A percentile compares a stretch with the other conserved stretches of the same genome.
Evolutionary conservation across 2,113 vertebrate genomes (phyloP).

Genomic region (Oostethus manadensis): DNA sequence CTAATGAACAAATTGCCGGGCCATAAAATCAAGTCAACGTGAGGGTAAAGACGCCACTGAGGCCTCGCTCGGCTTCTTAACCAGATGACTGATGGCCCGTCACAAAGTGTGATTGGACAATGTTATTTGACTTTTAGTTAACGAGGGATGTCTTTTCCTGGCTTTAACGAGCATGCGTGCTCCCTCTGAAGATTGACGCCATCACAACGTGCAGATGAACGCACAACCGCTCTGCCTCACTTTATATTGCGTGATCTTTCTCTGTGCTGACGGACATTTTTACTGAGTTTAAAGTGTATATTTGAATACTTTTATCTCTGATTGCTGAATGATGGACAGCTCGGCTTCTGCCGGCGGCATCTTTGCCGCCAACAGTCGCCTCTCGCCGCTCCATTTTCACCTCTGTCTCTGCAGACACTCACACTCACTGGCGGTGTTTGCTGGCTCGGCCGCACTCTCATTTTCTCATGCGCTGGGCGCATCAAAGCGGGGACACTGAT

Average conservation of each 20-base stretch:
- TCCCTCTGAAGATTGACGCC: not conserved
- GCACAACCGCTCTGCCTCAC: too few species aligned
- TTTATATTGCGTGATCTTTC: too few species aligned
- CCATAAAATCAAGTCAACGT: not conserved
- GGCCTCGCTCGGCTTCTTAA: not conserved
- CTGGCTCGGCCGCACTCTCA: not conserved
- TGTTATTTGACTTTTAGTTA: not conserved
- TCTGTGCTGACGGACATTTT: too few species aligned
- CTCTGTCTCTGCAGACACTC: not conserved
- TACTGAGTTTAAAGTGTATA: too few species aligned
- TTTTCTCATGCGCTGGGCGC: not conserved
- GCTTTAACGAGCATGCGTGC: not conserved
- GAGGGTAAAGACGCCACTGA: not conserved
- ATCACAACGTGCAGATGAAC: too few species aligned
- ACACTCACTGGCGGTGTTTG: too few species aligned
- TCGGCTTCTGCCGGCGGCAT: too few species aligned
- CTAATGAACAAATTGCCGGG: not conserved
- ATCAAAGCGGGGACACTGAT: not conserved
- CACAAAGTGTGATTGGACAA: not conserved
- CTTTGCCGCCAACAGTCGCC: not conserved
- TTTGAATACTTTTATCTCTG: too few species aligned
- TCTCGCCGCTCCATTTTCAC: constrained; percentile 10
- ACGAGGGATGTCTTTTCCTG: not conserved
- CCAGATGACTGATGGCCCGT: not conserved
- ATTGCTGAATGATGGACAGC: too few species aligned